phyloP scores from a whole-genome alignment of 2,888 invertebrate species.

The Protophormia terraenovae region DNA sequence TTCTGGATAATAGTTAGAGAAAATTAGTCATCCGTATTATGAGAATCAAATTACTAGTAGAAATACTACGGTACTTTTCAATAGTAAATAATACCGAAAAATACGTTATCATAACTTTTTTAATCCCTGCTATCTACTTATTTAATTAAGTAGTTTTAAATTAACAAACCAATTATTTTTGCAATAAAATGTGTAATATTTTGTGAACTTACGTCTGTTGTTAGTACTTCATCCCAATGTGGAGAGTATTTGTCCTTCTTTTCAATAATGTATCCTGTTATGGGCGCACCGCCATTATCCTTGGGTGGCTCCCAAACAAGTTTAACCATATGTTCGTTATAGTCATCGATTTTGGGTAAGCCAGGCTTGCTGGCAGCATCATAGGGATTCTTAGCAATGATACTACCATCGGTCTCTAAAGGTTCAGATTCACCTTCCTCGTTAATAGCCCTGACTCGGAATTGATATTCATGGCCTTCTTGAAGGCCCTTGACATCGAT shows the following conservation, averaged over 20 bases:
- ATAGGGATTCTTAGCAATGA: conserved; percentile 97
- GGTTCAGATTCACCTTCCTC: conserved; percentile 98
- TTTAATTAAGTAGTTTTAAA: no score
- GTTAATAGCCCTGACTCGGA: conserved; percentile 95
- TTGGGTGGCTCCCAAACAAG: conserved; percentile 97
- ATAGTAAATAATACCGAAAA: no score
- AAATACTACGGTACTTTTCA: no score
- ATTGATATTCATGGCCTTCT: conserved; percentile 96
- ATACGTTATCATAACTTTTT: no score
- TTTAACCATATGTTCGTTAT: conserved; percentile 94
- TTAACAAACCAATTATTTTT: no score
- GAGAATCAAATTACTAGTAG: no score
- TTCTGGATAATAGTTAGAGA: no score
- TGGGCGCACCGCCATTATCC: conserved; percentile 97
- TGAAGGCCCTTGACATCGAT: conserved; percentile 94
- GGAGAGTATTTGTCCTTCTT: conserved; percentile 93
- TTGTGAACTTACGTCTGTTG: conserved; percentile 69
- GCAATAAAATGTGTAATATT: not conserved
- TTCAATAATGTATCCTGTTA: conserved; percentile 98
- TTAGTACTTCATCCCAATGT: conserved; percentile 91
- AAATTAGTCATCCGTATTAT: no score
- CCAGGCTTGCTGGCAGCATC: conserved; percentile 94
- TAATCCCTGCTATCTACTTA: no score
- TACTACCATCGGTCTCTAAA: conserved; percentile 92
- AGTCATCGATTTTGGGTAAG: conserved; percentile 92